These are phyloP conservation scores for Mixornis gularis DNA, from an alignment of 2,113 vertebrate species.

Conservation along the genomic window DNA sequence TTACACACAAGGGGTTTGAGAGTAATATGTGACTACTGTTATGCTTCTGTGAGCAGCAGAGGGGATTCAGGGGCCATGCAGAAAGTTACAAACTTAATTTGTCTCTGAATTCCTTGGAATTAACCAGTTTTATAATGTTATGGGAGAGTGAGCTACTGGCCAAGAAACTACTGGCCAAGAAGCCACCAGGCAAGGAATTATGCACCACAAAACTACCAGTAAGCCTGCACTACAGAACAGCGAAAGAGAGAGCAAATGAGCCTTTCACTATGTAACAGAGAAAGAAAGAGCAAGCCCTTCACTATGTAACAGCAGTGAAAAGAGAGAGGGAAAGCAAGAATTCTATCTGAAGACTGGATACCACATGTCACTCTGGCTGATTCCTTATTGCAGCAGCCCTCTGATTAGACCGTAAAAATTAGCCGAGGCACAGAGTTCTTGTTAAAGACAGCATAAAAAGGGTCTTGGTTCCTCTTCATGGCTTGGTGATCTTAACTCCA, in stretches of 20 bases:
- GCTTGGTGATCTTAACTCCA: not conserved
- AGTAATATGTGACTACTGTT: not conserved
- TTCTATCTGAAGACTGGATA: not conserved
- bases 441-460: not conserved
- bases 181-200: too few relatives aligned
- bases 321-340: not conserved
- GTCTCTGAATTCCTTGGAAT: not conserved
- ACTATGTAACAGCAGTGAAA: not conserved
- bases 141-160: not conserved
- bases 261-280: not conserved
- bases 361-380: not conserved
- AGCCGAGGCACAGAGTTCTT: not conserved
- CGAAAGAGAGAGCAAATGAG: not conserved
- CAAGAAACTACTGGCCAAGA: too few relatives aligned
- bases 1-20: not conserved
- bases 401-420: not conserved
- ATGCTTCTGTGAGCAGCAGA: not conserved
- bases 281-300: not conserved
- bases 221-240: not conserved
- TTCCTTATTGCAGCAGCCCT: not conserved
- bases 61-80: not conserved
- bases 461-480: not conserved
- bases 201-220: too few relatives aligned
- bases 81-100: not conserved
- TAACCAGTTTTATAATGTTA: not conserved